These are phyloP conservation scores for Catotricha subobsoleta DNA, from an alignment of 2,888 invertebrate species.

Conservation along the genomic window DNA sequence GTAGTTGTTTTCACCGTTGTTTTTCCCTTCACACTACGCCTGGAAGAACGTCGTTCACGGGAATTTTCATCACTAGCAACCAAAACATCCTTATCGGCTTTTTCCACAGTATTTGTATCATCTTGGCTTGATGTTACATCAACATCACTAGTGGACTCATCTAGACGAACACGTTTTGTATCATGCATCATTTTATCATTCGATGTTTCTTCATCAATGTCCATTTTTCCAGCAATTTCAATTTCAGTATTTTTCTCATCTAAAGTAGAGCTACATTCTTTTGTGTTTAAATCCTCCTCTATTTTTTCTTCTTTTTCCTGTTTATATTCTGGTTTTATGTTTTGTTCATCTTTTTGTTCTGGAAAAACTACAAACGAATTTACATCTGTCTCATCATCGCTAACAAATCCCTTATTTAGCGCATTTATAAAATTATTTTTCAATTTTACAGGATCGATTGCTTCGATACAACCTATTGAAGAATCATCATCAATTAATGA, in stretches of 20 bases:
- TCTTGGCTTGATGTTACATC: no score
- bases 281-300: conserved; percentile 8
- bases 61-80: background rate
- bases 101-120: no score
- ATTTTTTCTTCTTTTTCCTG: conserved; percentile 2
- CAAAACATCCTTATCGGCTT: background rate
- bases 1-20: background rate
- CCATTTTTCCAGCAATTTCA: background rate
- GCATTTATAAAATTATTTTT: conserved; percentile 36
- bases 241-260: background rate
- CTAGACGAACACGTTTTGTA: background rate
- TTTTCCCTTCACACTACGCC: background rate
- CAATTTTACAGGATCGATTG: conserved; percentile 20
- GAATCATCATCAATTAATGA: background rate
- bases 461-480: no score
- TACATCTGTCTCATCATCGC: conserved; percentile 17
- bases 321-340: conserved; percentile 8
- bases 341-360: conserved; percentile 11
- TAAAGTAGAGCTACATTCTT: conserved; percentile 6
- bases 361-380: conserved; percentile 8
- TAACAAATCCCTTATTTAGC: conserved; percentile 29
- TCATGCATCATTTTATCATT: background rate
- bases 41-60: background rate
- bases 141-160: no score
- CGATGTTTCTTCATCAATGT: background rate